phyloP scores from a whole-genome alignment of 2,888 invertebrate genomes.

The Drosophila prostipennis region DNA sequence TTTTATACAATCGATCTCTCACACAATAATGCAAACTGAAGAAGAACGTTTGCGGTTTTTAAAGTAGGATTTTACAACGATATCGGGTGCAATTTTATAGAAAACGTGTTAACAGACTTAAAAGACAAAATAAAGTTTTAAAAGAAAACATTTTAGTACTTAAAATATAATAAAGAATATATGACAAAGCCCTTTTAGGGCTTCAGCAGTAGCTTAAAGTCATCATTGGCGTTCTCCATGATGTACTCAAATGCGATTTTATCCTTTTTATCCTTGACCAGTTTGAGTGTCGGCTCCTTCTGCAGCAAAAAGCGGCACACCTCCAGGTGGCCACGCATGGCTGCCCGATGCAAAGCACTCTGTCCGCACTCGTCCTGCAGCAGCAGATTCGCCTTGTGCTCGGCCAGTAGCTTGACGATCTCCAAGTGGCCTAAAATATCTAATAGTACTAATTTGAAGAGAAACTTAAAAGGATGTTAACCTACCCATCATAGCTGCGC shows the following conservation, averaged over 20 bases:
- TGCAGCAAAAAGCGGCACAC: conserved; percentile 81
- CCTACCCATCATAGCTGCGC: conserved; percentile 90
- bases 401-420: conserved; percentile 88
- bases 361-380: conserved; percentile 91
- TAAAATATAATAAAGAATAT: conserved; percentile 30
- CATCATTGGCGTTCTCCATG: conserved; percentile 82
- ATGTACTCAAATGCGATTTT: conserved; percentile 84
- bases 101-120: conserved; percentile 29
- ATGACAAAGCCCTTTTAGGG: conserved; percentile 56
- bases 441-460: not conserved
- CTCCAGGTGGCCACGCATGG: conserved; percentile 85
- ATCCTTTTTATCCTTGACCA: conserved; percentile 84
- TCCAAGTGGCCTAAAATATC: conserved; percentile 86
- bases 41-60: conserved; percentile 23
- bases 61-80: conserved; percentile 40
- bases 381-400: conserved; percentile 87
- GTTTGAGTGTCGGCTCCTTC: conserved; percentile 74
- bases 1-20: conserved; percentile 34
- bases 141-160: conserved; percentile 38
- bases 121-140: conserved; percentile 35
- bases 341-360: conserved; percentile 91
- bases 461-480: too few relatives aligned
- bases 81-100: conserved; percentile 31
- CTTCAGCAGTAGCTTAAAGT: conserved; percentile 82
- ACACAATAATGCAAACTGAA: conserved; percentile 12